Conservation (phyloP, 2,113 vertebrate species). For the Ariopsis seemanni region DNA sequence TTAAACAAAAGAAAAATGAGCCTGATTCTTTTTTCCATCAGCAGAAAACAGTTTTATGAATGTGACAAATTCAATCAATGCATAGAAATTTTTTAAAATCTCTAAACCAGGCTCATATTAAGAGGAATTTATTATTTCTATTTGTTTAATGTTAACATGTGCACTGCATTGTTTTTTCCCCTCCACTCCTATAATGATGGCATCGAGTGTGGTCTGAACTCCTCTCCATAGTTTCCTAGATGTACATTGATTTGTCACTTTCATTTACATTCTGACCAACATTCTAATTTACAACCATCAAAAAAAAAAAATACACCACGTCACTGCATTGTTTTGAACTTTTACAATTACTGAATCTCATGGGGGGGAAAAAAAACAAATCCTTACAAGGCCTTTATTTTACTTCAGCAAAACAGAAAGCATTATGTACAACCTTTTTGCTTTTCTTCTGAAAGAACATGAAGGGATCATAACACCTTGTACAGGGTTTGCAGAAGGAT, state of each 20-base stretch:
- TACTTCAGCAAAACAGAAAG: constrained; percentile 23
- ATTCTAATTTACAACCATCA: background rate
- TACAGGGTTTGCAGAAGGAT: background rate
- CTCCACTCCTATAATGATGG: background rate
- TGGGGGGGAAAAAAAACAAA: background rate
- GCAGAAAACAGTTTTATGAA: background rate
- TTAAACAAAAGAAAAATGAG: background rate
- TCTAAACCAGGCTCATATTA: background rate
- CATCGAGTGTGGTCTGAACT: background rate
- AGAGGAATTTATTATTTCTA: background rate
- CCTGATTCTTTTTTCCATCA: too few species aligned
- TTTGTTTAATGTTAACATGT: background rate
- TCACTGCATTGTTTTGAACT: background rate
- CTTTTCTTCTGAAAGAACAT: constrained; percentile 4
- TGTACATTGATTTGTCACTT: background rate
- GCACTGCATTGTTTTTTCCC: too few species aligned
- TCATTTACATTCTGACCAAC: background rate
- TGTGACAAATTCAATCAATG: too few species aligned
- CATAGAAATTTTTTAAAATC: background rate
- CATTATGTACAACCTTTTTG: constrained; percentile 26
- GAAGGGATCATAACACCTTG: background rate
- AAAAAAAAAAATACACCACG: background rate
- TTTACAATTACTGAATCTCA: background rate
- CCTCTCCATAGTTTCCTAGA: background rate
- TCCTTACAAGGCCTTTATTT: constrained; percentile 33